Base-by-base conservation (phyloP, 2,888 invertebrate genomes). In the Phasia obesa region DNA sequence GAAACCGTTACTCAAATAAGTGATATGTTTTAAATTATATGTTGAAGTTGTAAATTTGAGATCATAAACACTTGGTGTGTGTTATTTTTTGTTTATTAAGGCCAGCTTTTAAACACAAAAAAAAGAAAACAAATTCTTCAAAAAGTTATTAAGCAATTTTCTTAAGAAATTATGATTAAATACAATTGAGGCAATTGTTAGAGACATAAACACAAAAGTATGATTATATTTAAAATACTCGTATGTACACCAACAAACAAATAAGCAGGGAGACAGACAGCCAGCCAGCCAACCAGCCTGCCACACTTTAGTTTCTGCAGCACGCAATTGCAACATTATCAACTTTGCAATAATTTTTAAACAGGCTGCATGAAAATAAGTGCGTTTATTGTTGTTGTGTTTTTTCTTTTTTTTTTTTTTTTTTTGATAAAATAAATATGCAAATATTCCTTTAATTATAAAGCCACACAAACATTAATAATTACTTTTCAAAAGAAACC, bases 311-410 rank as follows among this genome's bases (percentile, higher is more conserved):
- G 53, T 67, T 55, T 60, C 67, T 53, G 25, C 13, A 31, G 70
- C 83, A 83, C 83, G 83, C 83, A 83, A 83, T 83, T 76, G 79
- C 83, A 70, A 67, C 83, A 83, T 83, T 79, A 83, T 65, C 60
- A 31, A 35, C 44, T 59, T 60, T 51, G 42, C 47, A 62, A 27
- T 59, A 25, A 67, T n/a, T 71, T 38, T 19, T 21, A 27, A 55
- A 23, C 53, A 51, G 51, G 21, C 73, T 55, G 73, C 73, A 62
- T 42, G 27, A 42, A 60, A 38, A 70, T 53, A 62, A 62, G 25
- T 23, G 57, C n/a, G n/a, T n/a, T n/a, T n/a, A n/a, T n/a, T n/a
- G n/a, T n/a, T n/a, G n/a, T n/a, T n/a, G n/a, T n/a, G n/a, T n/a
- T n/a, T n/a, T n/a, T n/a, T n/a, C n/a, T n/a, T n/a, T n/a, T n/a